phyloP scores from a whole-genome alignment of 2,797 vertebrate genomes.

The Allobates femoralis region DNA sequence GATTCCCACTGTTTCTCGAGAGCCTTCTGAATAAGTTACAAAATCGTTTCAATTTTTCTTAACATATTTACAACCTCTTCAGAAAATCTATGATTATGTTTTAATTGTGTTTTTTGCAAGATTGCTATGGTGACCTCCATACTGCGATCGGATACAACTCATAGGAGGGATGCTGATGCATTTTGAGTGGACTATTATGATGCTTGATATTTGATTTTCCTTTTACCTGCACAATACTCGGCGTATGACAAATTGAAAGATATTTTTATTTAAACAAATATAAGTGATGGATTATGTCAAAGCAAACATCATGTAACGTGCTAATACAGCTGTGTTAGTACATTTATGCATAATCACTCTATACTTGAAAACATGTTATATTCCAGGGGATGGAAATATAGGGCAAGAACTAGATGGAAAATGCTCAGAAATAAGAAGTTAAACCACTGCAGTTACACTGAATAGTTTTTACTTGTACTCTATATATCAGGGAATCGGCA shows the following conservation, averaged over 20 bases:
- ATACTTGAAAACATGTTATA: not conserved
- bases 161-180: constrained; percentile 4
- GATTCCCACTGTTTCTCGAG: not conserved
- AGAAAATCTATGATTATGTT: constrained; percentile 36
- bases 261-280: constrained; percentile 8
- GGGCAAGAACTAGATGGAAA: not conserved
- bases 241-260: not conserved
- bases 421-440: not conserved
- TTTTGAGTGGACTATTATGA: constrained; percentile 33
- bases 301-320: not conserved
- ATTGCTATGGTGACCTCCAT: constrained; percentile 35
- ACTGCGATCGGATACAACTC: constrained; percentile 12
- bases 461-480: too few relatives aligned
- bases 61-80: not conserved
- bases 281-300: constrained; percentile 1
- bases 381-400: not conserved
- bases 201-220: constrained; percentile 29
- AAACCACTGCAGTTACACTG: too few relatives aligned
- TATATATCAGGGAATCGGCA: too few relatives aligned
- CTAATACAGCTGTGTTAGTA: not conserved
- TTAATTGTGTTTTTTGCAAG: constrained; percentile 45
- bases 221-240: not conserved
- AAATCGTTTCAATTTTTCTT: not conserved
- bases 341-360: not conserved
- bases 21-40: not conserved